Base-by-base conservation (phyloP, 2,797 vertebrate species). In the Ciconia nigra region DNA sequence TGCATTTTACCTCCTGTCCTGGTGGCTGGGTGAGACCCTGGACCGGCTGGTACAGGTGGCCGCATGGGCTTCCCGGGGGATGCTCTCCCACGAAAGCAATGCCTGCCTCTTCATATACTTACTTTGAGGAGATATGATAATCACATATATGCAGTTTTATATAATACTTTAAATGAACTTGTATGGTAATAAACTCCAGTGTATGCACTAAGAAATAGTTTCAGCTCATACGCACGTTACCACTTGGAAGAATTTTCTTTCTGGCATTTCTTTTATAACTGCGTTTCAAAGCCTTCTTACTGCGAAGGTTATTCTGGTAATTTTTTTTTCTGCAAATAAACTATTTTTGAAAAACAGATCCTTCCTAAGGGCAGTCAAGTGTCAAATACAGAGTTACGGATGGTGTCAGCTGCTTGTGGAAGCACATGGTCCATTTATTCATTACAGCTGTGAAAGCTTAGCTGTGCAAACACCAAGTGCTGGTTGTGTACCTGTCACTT, bases 351-450 rank as follows among this genome's bases (percentile, higher is more conserved):
- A 91, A 95, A 92, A 42, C 88, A 93, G 63, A 85, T 83, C 87
- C 83, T 76, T 95, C 41, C 71, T 95, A 24, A 95, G 95, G 96
- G 95, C 97, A 98, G 87, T 86, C 63, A 71, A 94, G 96, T 98
- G 97, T 97, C 97, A 96, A 82, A 90, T 31, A 11, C 73, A 66
- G 86, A 95, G 96, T 94, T 97, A 55, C 59, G 95, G 95, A 90
- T 93, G 93, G 90, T 96, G 91, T 91, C 92, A 78, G 93, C 94
- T 83, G 93, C 35, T 10, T 83, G 90, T 70, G 90, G 97, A 87
- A 94, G 81, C 91, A 46, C 87, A 94, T 4, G 89, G 96, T 97
- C 96, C 97, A 95, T 97, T 97, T 96, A 87, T 79, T 94, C 97
- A 92, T 97, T 74, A 83, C 37, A 44, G 83, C 92, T 83, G 92